Conservation (phyloP, 2,888 invertebrate species). For the Drosophila paucipuncta region DNA sequence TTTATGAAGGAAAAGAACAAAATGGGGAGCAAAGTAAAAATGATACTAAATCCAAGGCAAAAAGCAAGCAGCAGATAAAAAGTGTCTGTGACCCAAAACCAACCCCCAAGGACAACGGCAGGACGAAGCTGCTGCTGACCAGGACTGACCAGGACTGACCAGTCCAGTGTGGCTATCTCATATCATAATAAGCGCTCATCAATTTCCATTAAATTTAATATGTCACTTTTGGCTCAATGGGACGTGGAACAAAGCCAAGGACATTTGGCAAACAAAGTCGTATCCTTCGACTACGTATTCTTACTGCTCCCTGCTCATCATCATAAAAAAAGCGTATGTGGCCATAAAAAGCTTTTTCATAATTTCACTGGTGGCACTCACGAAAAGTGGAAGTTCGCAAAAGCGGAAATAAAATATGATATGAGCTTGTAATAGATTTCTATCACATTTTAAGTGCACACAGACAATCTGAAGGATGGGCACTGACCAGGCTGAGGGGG, state of each 20-base stretch:
- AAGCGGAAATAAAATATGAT: conserved; percentile 79
- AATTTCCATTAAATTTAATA: conserved; percentile 85
- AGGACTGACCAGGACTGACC: neutral
- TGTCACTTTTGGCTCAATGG: conserved; percentile 75
- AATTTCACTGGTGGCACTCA: conserved; percentile 71
- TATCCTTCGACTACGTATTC: conserved; percentile 3
- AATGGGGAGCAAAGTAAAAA: neutral
- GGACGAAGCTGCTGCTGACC: conserved; percentile 19
- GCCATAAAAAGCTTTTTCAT: conserved; percentile 84
- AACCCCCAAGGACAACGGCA: conserved; percentile 37
- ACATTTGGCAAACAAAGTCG: conserved; percentile 32
- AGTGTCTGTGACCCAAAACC: conserved; percentile 46
- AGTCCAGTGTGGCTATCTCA: conserved; percentile 67
- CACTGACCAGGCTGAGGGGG: neutral
- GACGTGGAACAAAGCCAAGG: conserved; percentile 39
- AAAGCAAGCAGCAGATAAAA: conserved; percentile 15
- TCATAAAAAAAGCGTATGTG: conserved; percentile 71
- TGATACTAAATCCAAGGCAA: conserved; percentile 48
- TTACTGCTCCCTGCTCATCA: conserved; percentile 39
- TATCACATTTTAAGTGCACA: conserved; percentile 75
- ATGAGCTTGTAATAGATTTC: conserved; percentile 83
- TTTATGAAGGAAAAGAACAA: conserved; percentile 67
- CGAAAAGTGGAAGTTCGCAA: conserved; percentile 45
- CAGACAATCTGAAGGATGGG: conserved; percentile 12
- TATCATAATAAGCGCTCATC: conserved; percentile 84